Evolutionary conservation across 1,140 invertebrate species (phyloP), one percentile per base, ranked within the genome.

Genomic region (Mercenaria mercenaria): DNA sequence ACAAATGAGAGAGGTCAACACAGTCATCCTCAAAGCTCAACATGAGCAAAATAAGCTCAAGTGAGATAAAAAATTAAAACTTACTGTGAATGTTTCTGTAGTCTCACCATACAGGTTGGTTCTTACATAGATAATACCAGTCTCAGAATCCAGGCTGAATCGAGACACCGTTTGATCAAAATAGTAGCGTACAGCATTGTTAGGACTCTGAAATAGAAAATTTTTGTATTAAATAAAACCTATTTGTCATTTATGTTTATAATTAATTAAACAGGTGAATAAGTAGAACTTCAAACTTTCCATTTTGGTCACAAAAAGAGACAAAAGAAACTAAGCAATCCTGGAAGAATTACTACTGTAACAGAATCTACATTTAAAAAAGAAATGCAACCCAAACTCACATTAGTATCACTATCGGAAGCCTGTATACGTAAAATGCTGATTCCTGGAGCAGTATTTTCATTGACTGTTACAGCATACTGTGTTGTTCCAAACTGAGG

Each of bases 401-500:
- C 94, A 67, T 61, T 72, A 39, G 20, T 41, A 91, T 95, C 95
- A 74, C 15, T 39, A 91, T 95, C 95, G 8, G 92, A 92, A 4
- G 95, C 95, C 81, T 91, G 92, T 34, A 95, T 91, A 18, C 69
- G 76, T 10, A 92, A 76, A 50, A 95, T 72, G 34, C 85, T 69
- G 26, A 79, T 82, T 18, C 93, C 93, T 18, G 84, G 82, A 11
- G 76, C n/a, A 26, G 83, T 85, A 15, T 79, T 93, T 67, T 92
- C 91, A 34, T 89, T 83, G 43, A 95, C 93, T 0, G 56, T 84
- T 23, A 52, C n/a, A 15, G 23, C 3, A 15, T 92, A 61, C 6
- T 74, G 18, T 26, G 43, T 67, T 43, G 89, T 86, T 0, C 34
- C 20, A 94, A 99, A 99, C 18, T 98, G 97, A 6, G 98, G 98